Conservation (phyloP, 2,113 vertebrate genomes). For the Oreotrochilus melanogaster region DNA sequence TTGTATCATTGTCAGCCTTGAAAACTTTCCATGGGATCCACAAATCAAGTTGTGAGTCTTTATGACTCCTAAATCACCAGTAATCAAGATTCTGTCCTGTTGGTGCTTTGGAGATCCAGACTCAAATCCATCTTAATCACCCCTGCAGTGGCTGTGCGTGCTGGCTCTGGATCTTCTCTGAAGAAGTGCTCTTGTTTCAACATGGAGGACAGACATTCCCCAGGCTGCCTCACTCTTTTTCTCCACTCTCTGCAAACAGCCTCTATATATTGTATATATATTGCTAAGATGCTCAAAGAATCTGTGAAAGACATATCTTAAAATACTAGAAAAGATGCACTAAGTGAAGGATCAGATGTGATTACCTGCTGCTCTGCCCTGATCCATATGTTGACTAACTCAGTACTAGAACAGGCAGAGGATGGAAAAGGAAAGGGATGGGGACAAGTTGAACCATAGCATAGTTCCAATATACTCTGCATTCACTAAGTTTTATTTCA, state of each 20-base stretch:
- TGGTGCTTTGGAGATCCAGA: neutral
- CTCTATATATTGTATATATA: neutral
- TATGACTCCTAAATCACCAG: slow-evolving; percentile 28
- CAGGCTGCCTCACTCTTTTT: neutral
- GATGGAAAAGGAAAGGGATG: neutral
- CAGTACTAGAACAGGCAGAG: neutral
- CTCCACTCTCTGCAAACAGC: neutral
- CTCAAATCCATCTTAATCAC: neutral
- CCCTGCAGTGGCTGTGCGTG: neutral
- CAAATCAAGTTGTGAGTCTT: slow-evolving; percentile 31
- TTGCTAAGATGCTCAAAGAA: neutral
- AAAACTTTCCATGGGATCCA: slow-evolving; percentile 42
- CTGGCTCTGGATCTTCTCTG: neutral
- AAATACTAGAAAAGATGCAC: neutral
- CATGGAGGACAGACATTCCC: neutral
- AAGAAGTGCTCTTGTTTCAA: neutral
- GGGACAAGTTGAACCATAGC: neutral
- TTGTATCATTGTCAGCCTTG: slow-evolving; percentile 38
- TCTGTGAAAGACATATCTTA: neutral
- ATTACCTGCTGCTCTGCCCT: neutral
- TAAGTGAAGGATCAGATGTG: neutral
- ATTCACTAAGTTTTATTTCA: neutral
- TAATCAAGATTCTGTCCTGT: slow-evolving; percentile 39
- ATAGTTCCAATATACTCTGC: neutral
- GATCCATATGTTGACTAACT: neutral